Base-by-base conservation (phyloP, 1,140 invertebrate genomes). In the Saccostrea cuccullata region DNA sequence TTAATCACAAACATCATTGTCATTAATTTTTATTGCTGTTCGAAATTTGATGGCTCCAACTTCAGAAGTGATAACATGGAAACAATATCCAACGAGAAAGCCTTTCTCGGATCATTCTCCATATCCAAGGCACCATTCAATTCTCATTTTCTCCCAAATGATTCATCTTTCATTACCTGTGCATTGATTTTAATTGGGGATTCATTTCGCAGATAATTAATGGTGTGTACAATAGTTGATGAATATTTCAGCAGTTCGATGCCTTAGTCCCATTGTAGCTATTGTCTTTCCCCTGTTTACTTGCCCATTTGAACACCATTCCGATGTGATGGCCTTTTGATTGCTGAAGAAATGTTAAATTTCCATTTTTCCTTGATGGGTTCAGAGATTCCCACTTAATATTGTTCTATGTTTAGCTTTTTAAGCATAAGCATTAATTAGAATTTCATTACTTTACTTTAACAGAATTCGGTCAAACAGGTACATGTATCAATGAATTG, bases 161-260 rank as follows among this genome's bases (percentile, higher is more conserved):
- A 64, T 64, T 64, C 58, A 64, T 64, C 58, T 20, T 64, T 64
- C n/a, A 64, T 64, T 20, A n/a, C n/a, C 58, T 17, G 15, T 64
- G 58, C 58, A 64, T 64, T 64, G 58, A 64, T 64, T 47, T 64
- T 64, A 64, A 64, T 64, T 64, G 58, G 58, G 58, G 58, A 20
- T 64, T 20, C 58, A 20, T 64, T 64, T 64, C n/a, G 17, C 58
- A 64, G 58, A n/a, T 64, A 64, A 64, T 64, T 20, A n/a, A 64
- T n/a, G 6, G 58, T 20, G 58, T 64, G 58, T 64, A 20, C 17
- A 64, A 64, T 17, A 17, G 20, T n/a, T 64, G 58, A 64, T 64
- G n/a, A 64, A 64, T 64, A 64, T 64, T 64, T 64, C 58, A 64
- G 15, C 6, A 64, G 58, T n/a, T 36, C 20, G n/a, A 64, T n/a